These are phyloP conservation scores for Bilobella aurantiaca DNA, from an alignment of 1,140 invertebrate species.

Conservation along the genomic window DNA sequence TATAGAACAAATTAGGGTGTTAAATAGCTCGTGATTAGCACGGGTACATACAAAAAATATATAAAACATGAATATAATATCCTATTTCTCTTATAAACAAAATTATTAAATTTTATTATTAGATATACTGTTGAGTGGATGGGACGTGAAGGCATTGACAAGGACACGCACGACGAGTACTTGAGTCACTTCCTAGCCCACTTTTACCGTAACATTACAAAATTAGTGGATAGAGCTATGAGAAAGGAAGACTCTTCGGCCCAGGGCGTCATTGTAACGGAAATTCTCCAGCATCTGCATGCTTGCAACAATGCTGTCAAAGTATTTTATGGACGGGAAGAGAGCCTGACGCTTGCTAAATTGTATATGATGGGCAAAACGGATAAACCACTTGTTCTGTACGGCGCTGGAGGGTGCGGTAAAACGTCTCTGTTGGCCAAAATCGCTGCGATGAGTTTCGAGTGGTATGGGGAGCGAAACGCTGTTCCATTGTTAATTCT, in stretches of 20 bases:
- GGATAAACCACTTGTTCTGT: conserved; percentile 82
- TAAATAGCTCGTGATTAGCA: no score
- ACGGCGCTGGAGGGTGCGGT: conserved; percentile 91
- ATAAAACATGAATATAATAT: no score
- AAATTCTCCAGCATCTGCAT: conserved; percentile 92
- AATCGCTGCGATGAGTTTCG: conserved; percentile 49
- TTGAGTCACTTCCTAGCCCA: conserved; percentile 88
- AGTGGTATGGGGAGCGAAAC: conserved; percentile 24
- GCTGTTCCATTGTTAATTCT: conserved; percentile 75
- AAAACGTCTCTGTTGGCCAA: conserved; percentile 94
- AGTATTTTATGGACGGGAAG: conserved; percentile 88
- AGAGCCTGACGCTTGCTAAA: conserved; percentile 68
- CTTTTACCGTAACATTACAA: conserved; percentile 89
- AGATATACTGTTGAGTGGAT: conserved; percentile 96
- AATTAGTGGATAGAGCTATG: conserved; percentile 86
- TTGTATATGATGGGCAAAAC: conserved; percentile 69
- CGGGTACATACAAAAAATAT: no score
- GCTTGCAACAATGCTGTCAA: conserved; percentile 92
- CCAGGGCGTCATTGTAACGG: conserved; percentile 86
- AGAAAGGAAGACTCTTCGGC: conserved; percentile 86
- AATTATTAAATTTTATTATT: no score
- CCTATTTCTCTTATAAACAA: no score
- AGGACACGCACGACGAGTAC: conserved; percentile 87
- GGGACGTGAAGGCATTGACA: conserved; percentile 83
- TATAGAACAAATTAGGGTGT: no score